phyloP scores from a whole-genome alignment of 2,113 vertebrate genomes.

The Periophthalmodon schlosseri region DNA sequence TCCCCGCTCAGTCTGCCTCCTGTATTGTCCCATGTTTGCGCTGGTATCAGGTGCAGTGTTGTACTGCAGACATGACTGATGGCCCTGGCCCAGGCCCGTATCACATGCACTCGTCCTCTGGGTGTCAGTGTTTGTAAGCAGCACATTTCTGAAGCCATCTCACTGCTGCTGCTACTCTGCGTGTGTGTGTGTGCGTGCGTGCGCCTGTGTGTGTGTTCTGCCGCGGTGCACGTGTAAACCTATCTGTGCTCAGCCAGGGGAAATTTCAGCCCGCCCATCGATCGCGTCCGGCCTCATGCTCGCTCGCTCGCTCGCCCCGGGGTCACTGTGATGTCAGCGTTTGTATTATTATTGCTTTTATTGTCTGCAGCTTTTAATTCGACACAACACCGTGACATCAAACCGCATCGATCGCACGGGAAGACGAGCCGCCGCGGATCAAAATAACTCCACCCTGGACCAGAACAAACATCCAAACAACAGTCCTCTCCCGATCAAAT shows the following conservation, averaged over 20 bases:
- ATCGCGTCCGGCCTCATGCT: constrained; percentile 22
- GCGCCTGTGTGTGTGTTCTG: constrained; percentile 11
- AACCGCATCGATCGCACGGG: constrained; percentile 41
- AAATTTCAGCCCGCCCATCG: constrained; percentile 50
- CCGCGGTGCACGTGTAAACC: constrained; percentile 45
- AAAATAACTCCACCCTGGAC: constrained; percentile 18
- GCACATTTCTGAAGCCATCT: constrained; percentile 38
- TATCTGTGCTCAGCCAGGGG: constrained; percentile 42
- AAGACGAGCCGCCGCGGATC: constrained; percentile 24
- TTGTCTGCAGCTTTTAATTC: constrained; percentile 60
- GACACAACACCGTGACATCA: constrained; percentile 53
- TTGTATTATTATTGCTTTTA: constrained; percentile 67
- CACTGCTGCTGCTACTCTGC: not conserved
- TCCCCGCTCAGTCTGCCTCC: not conserved
- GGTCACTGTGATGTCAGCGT: constrained; percentile 68
- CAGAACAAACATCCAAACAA: constrained; percentile 11
- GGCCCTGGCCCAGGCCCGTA: constrained; percentile 29
- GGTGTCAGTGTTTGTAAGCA: constrained; percentile 72
- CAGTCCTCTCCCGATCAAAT: not conserved
- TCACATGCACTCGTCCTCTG: constrained; percentile 58
- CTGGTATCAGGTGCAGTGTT: constrained; percentile 9
- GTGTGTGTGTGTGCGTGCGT: constrained; percentile 15
- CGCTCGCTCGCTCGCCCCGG: constrained; percentile 20
- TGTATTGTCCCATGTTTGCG: constrained; percentile 6
- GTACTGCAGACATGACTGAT: constrained; percentile 23